Conservation (phyloP, 2,113 vertebrate genomes). For the Alligator sinensis region DNA sequence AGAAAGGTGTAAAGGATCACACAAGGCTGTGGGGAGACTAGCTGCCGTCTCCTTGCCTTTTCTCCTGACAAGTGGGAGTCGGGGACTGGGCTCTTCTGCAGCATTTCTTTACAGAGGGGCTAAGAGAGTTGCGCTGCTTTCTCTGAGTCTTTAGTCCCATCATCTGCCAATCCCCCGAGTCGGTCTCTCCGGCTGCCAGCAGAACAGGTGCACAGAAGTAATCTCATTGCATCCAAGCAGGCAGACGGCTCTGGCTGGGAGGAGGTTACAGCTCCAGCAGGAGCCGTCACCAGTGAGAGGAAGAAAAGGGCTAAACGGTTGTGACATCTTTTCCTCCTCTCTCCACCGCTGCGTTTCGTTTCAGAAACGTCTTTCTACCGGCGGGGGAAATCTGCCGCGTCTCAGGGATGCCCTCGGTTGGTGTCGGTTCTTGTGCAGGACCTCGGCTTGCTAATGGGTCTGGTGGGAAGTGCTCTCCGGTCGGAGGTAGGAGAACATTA, state of each 20-base stretch:
- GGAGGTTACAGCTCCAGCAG: neutral
- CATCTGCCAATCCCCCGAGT: neutral
- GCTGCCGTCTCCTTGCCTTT: neutral
- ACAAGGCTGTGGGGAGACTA: neutral
- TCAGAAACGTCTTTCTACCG: neutral
- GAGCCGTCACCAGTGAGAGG: neutral
- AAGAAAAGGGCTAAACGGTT: rapidly evolving
- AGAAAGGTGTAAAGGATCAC: neutral
- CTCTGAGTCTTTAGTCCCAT: neutral
- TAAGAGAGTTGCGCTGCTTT: neutral
- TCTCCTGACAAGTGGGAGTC: neutral
- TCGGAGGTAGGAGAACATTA: rapidly evolving
- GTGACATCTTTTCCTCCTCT: neutral
- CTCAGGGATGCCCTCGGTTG: rapidly evolving
- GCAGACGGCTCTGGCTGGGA: rapidly evolving
- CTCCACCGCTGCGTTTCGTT: constrained; percentile 24
- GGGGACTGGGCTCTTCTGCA: neutral
- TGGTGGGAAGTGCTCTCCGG: rapidly evolving
- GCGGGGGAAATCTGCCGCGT: neutral
- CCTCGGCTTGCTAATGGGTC: rapidly evolving
- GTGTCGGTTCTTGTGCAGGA: neutral
- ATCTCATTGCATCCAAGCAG: rapidly evolving
- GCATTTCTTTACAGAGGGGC: neutral
- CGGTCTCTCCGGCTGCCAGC: neutral
- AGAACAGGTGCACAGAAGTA: neutral